phyloP scores from a whole-genome alignment of 1,140 invertebrate genomes.

The Leptinotarsa texana region DNA sequence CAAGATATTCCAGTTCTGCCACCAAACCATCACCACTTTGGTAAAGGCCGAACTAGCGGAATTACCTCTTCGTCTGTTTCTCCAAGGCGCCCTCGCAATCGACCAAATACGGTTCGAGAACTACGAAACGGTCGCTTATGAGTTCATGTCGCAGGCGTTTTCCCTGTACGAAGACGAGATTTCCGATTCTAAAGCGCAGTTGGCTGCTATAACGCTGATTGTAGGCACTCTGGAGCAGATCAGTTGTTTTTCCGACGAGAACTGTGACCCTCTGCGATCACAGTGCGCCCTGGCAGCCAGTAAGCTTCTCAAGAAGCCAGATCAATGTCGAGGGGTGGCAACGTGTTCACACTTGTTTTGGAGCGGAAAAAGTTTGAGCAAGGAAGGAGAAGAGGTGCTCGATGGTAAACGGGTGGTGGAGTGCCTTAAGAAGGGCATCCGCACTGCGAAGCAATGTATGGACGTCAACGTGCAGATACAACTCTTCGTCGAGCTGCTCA shows the following conservation, averaged over 20 bases:
- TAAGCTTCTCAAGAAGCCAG: slow-evolving; percentile 96
- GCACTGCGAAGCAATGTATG: slow-evolving; percentile 96
- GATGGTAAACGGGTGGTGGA: slow-evolving; percentile 89
- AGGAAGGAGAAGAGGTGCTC: slow-evolving; percentile 76
- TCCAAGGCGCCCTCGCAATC: slow-evolving; percentile 93
- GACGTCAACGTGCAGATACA: slow-evolving; percentile 96
- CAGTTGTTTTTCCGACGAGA: slow-evolving; percentile 92
- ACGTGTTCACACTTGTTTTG: slow-evolving; percentile 95
- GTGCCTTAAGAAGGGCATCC: slow-evolving; percentile 93
- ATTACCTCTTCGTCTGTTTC: slow-evolving; percentile 87
- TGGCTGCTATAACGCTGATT: slow-evolving; percentile 93
- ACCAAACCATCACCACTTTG: slow-evolving; percentile 89
- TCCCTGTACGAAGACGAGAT: slow-evolving; percentile 99
- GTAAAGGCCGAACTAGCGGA: slow-evolving; percentile 94
- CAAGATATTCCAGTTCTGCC: slow-evolving; percentile 98
- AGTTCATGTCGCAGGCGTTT: slow-evolving; percentile 97
- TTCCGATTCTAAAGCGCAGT: slow-evolving; percentile 94
- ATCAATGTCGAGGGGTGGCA: slow-evolving; percentile 91
- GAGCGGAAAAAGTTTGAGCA: slow-evolving; percentile 80
- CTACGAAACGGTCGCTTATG: slow-evolving; percentile 95
- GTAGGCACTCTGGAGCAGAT: slow-evolving; percentile 96
- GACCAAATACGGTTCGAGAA: slow-evolving; percentile 91
- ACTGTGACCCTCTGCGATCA: slow-evolving; percentile 83
- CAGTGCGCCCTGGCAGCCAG: slow-evolving; percentile 93
- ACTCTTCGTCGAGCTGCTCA: slow-evolving; percentile 91